These are phyloP conservation scores for Drosophila kanapiae DNA, from an alignment of 1,140 invertebrate genomes.

Conservation along the genomic window DNA sequence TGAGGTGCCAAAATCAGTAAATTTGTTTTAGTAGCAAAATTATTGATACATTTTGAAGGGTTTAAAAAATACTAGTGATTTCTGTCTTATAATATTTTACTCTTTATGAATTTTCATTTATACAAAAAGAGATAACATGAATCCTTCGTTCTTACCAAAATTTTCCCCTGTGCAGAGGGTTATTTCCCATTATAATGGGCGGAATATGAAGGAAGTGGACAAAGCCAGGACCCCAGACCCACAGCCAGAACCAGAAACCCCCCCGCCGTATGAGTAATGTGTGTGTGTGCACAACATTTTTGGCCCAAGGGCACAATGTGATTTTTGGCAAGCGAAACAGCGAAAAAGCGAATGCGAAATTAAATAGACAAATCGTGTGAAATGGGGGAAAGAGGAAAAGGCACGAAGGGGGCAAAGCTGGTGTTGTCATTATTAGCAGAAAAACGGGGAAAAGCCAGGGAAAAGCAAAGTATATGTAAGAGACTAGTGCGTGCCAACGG, in stretches of 20 bases:
- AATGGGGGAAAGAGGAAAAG: background rate
- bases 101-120: background rate
- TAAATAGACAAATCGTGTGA: conserved; percentile 50
- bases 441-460: conserved; percentile 7
- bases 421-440: conserved; percentile 41
- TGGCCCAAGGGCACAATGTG: conserved; percentile 59
- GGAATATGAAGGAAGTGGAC: background rate
- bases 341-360: conserved; percentile 67
- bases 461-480: conserved; percentile 31
- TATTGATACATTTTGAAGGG: no score
- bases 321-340: conserved; percentile 62
- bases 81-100: no score
- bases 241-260: conserved; percentile 4
- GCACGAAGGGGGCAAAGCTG: background rate
- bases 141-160: no score
- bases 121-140: background rate
- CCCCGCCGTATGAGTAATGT: conserved; percentile 61
- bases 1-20: no score
- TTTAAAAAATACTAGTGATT: no score
- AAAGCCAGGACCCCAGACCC: background rate
- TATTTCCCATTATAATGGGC: conserved; percentile 24
- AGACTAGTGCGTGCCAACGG: conserved; percentile 42
- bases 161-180: background rate
- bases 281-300: conserved; percentile 21
- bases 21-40: no score